Conservation (phyloP, 2,797 vertebrate genomes). For the Petrocephalus schoutedeni region DNA sequence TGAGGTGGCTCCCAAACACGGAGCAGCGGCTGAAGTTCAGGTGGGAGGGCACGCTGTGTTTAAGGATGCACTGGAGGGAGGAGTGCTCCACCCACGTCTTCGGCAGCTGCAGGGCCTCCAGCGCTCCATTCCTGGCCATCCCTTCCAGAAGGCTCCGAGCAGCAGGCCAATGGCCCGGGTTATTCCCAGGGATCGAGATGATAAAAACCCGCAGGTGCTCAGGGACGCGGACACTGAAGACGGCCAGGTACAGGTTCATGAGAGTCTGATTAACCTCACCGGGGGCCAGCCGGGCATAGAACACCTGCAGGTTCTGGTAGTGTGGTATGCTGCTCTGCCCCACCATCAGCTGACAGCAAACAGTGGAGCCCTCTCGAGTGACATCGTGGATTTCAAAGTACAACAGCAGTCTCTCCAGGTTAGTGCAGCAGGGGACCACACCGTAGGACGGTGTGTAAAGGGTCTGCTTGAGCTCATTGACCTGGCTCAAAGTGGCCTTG, state of each 20-base stretch:
- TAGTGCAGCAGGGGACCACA: conserved; percentile 86
- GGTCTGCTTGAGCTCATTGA: conserved; percentile 85
- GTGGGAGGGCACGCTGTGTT: conserved; percentile 80
- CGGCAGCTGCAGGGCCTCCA: conserved; percentile 89
- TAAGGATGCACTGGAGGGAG: conserved; percentile 76
- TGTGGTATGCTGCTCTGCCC: conserved; percentile 95
- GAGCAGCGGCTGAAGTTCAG: conserved; percentile 79
- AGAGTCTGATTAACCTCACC: conserved; percentile 87
- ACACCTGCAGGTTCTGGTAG: conserved; percentile 87
- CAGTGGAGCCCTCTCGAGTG: conserved; percentile 78
- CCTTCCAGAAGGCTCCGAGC: conserved; percentile 75
- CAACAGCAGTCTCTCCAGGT: conserved; percentile 79
- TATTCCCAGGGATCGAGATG: conserved; percentile 83
- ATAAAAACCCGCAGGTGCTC: conserved; percentile 84
- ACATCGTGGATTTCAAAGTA: conserved; percentile 88
- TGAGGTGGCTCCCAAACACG: conserved; percentile 62
- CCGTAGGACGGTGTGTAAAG: conserved; percentile 86
- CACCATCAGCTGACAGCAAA: conserved; percentile 89
- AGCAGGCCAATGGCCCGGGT: conserved; percentile 71
- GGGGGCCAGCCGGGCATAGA: conserved; percentile 86
- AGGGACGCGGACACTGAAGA: conserved; percentile 84
- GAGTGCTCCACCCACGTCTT: conserved; percentile 81
- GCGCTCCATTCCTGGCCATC: conserved; percentile 67
- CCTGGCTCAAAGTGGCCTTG: conserved; percentile 76
- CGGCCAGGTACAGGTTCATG: conserved; percentile 86